A percentile compares a stretch with the other conserved stretches of the same genome.
These are phyloP conservation scores for Leptosomus discolor DNA, from an alignment of 2,113 vertebrate species.

Conservation along the genomic window DNA sequence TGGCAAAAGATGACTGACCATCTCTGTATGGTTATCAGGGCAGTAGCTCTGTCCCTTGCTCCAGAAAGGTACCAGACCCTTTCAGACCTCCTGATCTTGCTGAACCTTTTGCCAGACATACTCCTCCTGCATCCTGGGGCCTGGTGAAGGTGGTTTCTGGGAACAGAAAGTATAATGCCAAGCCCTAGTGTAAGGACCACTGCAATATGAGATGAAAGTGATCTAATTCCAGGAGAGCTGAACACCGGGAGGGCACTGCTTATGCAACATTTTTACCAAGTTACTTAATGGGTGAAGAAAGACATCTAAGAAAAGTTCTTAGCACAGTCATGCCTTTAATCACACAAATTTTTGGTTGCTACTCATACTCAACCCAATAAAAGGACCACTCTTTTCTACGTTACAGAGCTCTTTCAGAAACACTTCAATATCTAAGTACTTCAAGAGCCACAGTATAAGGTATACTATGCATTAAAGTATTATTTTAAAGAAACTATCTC, in stretches of 20 bases:
- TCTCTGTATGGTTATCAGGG: accelerated
- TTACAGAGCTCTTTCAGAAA: not conserved
- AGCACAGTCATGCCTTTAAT: not conserved
- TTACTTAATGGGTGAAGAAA: not conserved
- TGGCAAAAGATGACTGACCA: not conserved
- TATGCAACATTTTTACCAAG: not conserved
- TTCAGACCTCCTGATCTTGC: not conserved
- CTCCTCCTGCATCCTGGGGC: not conserved
- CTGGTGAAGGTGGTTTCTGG: not conserved
- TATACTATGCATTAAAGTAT: not conserved
- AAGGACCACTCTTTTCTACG: not conserved
- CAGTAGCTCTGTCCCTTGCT: not conserved
- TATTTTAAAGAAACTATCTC: not conserved
- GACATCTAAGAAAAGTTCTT: not conserved
- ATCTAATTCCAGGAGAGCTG: not conserved
- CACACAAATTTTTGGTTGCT: not conserved
- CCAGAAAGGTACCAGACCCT: not conserved
- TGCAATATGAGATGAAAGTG: not conserved
- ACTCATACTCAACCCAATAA: not conserved
- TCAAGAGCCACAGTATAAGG: not conserved
- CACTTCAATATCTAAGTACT: not conserved
- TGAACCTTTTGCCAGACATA: not conserved
- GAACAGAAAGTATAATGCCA: not conserved
- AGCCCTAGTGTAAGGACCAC: not conserved
- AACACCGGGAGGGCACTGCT: not conserved